Conservation (phyloP, 2,888 invertebrate species). For the Metellina segmentata region DNA sequence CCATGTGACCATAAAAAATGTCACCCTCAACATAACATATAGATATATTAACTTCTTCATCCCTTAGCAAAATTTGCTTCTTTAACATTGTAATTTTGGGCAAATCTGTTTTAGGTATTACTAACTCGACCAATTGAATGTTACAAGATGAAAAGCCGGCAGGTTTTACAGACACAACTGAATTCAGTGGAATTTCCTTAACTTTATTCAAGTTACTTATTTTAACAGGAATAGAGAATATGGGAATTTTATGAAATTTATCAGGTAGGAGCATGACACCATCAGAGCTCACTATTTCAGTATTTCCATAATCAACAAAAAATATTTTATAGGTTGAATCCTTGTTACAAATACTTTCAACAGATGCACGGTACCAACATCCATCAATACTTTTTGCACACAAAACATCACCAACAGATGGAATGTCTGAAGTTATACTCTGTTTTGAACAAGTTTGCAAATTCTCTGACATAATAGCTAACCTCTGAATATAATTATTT, state of each 20-base stretch:
- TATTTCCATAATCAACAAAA: constrained; percentile 61
- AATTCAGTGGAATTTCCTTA: not conserved
- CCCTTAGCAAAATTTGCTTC: constrained; percentile 15
- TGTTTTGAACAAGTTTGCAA: not conserved
- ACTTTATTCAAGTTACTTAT: not conserved
- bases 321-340: constrained; percentile 16
- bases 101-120: not conserved
- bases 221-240: constrained; percentile 44
- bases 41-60: not conserved
- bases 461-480: not conserved
- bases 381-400: constrained; percentile 48
- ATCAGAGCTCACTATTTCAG: constrained; percentile 23
- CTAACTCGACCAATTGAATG: constrained; percentile 20
- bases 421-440: not conserved
- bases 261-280: constrained; percentile 14
- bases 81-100: constrained; percentile 33
- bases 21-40: constrained; percentile 19
- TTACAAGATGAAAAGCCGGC: not conserved
- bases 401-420: constrained; percentile 4
- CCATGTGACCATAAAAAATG: constrained; percentile 32
- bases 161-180: constrained; percentile 13
- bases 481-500: not conserved
- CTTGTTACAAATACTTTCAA: not conserved
- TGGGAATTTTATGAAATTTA: constrained; percentile 3
- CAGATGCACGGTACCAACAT: constrained; percentile 43